Base-by-base conservation (phyloP, 1,140 invertebrate genomes). In the Acromyrmex heyeri region DNA sequence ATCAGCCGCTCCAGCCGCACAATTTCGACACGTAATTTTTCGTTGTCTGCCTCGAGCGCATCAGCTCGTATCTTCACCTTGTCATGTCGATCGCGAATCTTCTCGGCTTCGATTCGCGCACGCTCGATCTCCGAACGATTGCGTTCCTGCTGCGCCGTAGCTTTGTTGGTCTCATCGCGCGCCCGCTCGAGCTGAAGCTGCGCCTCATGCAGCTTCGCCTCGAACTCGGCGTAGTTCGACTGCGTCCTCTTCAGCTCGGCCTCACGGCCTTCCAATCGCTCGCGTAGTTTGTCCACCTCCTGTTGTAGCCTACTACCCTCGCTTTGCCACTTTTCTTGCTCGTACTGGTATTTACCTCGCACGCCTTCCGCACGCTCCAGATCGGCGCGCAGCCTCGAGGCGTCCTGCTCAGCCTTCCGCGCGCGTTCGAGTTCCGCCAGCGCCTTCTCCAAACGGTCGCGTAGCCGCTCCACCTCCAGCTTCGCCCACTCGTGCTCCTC, bases 281-380 rank as follows among this genome's bases (percentile, higher is more conserved):
- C 97, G 90, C 97, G 96, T 87, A 97, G 96, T 91, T 97, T 97
- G 65, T 98, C 97, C 72, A 96, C 95, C 92, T 96, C 97, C 94
- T 94, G 96, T 90, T 96, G 96, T 64, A 96, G 93, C 92, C 96
- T 96, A 92, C 94, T 95, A 91, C 95, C 94, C 90, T 96, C 96
- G 75, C 92, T 93, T 87, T 95, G 96, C 95, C 96, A 97, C 91
- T 98, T 98, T 94, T 98, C 98, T 93, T 98, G 97, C 95, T 98
- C 98, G 94, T 97, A 97, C 94, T 97, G 97, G 95, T 97, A 98
- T 97, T 98, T 98, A 96, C 97, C 97, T 96, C 97, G 96, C 81
- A 97, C 96, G 87, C 96, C 96, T 92, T 98, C 97, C 90, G 96
- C 96, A 90, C 97, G 96, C 91, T 98, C 97, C 91, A 98, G 95